Evolutionary conservation across 2,113 vertebrate genomes (phyloP).

Genomic region (Steatornis caripensis): DNA sequence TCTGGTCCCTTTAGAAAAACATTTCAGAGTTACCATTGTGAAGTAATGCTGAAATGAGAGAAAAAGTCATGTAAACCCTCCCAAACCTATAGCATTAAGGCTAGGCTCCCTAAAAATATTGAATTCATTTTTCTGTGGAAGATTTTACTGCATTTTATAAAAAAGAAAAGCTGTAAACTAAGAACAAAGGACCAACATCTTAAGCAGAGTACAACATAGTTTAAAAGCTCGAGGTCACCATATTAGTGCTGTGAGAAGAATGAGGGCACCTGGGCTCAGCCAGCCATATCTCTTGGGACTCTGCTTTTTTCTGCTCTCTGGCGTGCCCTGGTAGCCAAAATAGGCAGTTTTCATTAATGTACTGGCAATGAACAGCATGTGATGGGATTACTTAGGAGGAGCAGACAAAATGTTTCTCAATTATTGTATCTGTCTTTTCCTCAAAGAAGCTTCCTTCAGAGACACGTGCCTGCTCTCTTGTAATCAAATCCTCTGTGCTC

Average conservation of each 20-base stretch:
- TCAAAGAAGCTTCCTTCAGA: background rate
- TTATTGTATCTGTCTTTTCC: conserved; percentile 6
- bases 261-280: accelerated
- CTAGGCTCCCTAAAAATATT: background rate
- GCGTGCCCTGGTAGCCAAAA: background rate
- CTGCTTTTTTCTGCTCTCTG: background rate
- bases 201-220: background rate
- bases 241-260: background rate
- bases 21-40: background rate
- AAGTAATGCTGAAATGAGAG: background rate
- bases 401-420: background rate
- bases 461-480: background rate
- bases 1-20: background rate
- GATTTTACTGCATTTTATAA: background rate
- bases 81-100: background rate
- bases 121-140: background rate
- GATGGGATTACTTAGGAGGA: background rate
- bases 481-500: background rate
- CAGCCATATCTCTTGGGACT: background rate
- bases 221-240: background rate
- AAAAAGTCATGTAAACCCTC: background rate
- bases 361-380: background rate
- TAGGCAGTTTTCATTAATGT: background rate
- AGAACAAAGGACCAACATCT: background rate
- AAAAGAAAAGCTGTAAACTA: background rate